A percentile compares a stretch with the other conserved stretches of the same genome.
Conservation (phyloP, 2,797 vertebrate genomes). For the Gallinago solitaria region DNA sequence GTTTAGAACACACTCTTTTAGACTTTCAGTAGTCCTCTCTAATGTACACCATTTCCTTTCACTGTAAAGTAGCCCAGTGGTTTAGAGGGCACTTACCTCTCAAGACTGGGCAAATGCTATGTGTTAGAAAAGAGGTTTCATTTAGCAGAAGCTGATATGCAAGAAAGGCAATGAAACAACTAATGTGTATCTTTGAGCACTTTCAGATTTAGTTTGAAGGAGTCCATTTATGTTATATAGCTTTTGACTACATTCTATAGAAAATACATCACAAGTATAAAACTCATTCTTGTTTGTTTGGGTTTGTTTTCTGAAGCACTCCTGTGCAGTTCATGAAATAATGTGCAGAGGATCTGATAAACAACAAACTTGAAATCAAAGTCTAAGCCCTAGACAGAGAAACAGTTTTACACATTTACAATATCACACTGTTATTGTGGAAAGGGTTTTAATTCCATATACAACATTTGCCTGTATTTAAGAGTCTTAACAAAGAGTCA, state of each 20-base stretch:
- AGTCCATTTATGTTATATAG: background rate
- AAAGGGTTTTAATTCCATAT: conserved; percentile 23
- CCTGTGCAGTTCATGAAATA: conserved; percentile 6
- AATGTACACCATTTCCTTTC: background rate
- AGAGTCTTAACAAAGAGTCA: background rate
- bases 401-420: background rate
- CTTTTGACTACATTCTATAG: conserved; percentile 4
- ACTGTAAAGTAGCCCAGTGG: background rate
- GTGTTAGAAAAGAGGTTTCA: background rate
- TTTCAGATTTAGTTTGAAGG: conserved; percentile 39
- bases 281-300: background rate
- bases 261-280: conserved; percentile 12
- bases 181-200: background rate
- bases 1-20: background rate
- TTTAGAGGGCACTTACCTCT: background rate
- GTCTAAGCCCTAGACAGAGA: background rate
- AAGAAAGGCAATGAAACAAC: conserved; percentile 17
- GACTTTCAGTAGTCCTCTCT: background rate
- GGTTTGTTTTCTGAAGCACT: background rate
- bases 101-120: background rate
- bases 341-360: background rate
- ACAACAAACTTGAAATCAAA: conserved; percentile 35
- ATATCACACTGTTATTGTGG: background rate
- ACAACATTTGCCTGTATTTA: conserved; percentile 5
- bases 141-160: background rate